Evolutionary conservation across 1,140 invertebrate species (phyloP).

Genomic region (Saccostrea echinata): DNA sequence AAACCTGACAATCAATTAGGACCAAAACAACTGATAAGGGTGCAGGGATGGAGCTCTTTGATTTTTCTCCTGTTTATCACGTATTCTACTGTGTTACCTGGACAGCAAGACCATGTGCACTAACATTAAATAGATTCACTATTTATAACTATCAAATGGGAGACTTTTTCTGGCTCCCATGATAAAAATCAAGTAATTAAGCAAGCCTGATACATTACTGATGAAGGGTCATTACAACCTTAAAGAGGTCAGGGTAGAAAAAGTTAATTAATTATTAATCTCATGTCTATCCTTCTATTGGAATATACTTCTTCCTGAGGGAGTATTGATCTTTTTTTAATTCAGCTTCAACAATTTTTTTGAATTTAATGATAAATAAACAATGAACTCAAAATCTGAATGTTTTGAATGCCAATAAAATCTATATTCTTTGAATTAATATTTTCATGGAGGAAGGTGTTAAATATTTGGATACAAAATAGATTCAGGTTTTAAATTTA

Average conservation of each 20-base stretch:
- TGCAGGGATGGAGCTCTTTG: slow-evolving; percentile 3
- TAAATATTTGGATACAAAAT: too few relatives aligned
- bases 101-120: background rate
- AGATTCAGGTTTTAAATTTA: too few relatives aligned
- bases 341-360: background rate
- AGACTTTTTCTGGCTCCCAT: background rate
- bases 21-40: slow-evolving; percentile 7
- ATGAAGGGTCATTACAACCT: background rate
- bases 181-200: slow-evolving; percentile 21
- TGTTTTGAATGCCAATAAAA: too few relatives aligned
- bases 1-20: slow-evolving; percentile 38
- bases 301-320: background rate
- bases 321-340: background rate
- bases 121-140: background rate
- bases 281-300: background rate
- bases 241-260: background rate
- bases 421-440: too few relatives aligned
- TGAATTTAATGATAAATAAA: too few relatives aligned
- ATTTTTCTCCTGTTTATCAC: slow-evolving; percentile 6
- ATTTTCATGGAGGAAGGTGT: too few relatives aligned
- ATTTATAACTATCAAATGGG: background rate
- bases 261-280: slow-evolving; percentile 1
- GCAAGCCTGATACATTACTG: background rate
- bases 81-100: background rate
- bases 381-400: too few relatives aligned